Evolutionary conservation across 2,888 invertebrate genomes (phyloP).

Genomic region (Aspidiotus rigidus): DNA sequence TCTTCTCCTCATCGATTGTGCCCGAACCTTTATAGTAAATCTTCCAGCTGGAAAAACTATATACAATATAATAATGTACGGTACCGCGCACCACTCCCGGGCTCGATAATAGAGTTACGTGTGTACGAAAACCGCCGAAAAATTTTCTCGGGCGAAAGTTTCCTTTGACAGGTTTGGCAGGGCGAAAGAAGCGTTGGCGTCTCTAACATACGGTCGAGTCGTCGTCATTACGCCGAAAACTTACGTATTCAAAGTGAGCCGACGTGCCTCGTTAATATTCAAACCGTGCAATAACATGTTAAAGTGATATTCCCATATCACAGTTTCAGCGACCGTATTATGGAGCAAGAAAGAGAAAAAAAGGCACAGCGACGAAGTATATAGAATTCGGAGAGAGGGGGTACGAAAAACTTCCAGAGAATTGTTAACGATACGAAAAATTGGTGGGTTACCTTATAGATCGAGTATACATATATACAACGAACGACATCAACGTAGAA

Average conservation of each 20-base stretch:
- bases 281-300: slow-evolving; percentile 4
- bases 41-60: no score
- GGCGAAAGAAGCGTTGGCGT: no score
- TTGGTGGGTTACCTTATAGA: no score
- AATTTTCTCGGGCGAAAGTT: background rate
- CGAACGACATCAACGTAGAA: background rate
- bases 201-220: no score
- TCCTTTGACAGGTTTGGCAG: no score
- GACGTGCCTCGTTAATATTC: slow-evolving; percentile 10
- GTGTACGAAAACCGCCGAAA: background rate
- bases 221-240: background rate
- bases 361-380: no score
- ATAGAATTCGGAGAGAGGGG: background rate
- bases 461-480: background rate
- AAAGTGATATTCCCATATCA: slow-evolving; percentile 8
- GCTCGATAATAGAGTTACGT: slow-evolving; percentile 4
- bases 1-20: no score
- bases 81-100: no score
- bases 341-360: background rate
- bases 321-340: slow-evolving; percentile 5
- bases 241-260: slow-evolving; percentile 6
- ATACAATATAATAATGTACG: no score
- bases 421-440: no score
- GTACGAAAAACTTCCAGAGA: no score
- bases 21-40: no score